phyloP scores from a whole-genome alignment of 2,113 vertebrate genomes.

The Caretta caretta region DNA sequence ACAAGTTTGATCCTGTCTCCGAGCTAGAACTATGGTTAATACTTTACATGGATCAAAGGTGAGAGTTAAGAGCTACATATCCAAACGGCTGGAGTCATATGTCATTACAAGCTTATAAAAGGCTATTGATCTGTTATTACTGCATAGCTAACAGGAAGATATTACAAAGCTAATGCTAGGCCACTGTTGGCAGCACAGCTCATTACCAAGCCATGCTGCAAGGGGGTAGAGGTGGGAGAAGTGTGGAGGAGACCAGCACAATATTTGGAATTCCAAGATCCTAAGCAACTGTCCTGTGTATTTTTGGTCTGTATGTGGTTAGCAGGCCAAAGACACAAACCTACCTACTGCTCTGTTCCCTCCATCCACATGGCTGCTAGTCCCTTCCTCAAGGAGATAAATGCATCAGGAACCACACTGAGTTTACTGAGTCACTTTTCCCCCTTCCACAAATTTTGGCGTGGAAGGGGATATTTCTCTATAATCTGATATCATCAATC shows the following conservation, averaged over 20 bases:
- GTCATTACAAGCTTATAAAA: neutral
- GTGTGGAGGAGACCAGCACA: neutral
- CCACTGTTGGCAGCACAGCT: neutral
- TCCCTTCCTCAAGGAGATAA: neutral
- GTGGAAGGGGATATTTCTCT: neutral
- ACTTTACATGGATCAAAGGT: conserved; percentile 9
- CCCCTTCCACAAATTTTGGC: neutral
- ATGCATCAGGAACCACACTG: neutral
- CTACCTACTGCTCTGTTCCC: neutral
- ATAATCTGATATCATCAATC: neutral
- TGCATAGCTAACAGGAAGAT: neutral
- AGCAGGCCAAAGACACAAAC: neutral
- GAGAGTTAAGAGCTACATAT: conserved; percentile 18
- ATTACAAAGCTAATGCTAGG: neutral
- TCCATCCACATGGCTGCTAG: neutral
- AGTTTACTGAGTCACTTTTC: neutral
- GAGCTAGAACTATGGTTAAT: neutral
- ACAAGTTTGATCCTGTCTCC: neutral
- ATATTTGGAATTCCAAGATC: neutral
- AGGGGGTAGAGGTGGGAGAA: neutral
- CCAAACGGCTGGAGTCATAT: conserved; percentile 23
- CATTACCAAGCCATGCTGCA: accelerated
- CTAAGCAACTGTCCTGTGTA: neutral
- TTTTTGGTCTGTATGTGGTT: neutral
- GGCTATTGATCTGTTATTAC: conserved; percentile 24